Conservation (phyloP, 2,113 vertebrate genomes). For the Orthochromis malagaraziensis region DNA sequence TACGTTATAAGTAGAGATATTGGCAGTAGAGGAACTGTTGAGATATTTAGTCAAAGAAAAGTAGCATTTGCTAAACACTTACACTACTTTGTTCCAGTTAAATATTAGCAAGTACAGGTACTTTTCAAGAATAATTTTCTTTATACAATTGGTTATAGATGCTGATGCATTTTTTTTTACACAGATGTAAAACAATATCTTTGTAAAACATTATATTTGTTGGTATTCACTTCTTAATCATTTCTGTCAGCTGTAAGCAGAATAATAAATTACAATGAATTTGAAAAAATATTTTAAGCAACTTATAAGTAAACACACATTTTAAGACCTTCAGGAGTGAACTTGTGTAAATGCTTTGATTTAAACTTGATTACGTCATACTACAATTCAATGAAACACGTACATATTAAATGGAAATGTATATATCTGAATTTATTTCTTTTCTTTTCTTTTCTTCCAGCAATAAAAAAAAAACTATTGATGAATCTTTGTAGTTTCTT, state of each 20-base stretch:
- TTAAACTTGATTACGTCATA: not conserved
- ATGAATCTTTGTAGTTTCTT: not conserved
- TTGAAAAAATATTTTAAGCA: not conserved
- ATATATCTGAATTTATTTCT: not conserved
- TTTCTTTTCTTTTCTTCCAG: not conserved
- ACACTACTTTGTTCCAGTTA: rapidly evolving
- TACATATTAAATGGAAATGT: not conserved
- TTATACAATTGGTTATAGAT: not conserved
- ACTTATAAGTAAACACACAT: not conserved
- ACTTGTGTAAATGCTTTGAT: not conserved
- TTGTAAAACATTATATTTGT: rapidly evolving
- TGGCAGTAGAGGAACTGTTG: not conserved
- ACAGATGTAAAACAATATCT: not conserved
- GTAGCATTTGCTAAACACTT: not conserved
- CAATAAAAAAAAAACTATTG: not conserved
- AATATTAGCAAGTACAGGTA: rapidly evolving
- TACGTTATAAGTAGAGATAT: rapidly evolving
- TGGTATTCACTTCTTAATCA: not conserved
- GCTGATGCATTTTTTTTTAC: not conserved
- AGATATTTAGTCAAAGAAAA: not conserved
- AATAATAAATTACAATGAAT: not conserved
- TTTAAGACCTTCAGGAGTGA: not conserved
- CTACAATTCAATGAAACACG: rapidly evolving
- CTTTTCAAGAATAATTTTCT: not conserved
- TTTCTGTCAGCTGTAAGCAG: not conserved